phyloP scores from a whole-genome alignment of 2,113 vertebrate species.

The Pseudonaja textilis region DNA sequence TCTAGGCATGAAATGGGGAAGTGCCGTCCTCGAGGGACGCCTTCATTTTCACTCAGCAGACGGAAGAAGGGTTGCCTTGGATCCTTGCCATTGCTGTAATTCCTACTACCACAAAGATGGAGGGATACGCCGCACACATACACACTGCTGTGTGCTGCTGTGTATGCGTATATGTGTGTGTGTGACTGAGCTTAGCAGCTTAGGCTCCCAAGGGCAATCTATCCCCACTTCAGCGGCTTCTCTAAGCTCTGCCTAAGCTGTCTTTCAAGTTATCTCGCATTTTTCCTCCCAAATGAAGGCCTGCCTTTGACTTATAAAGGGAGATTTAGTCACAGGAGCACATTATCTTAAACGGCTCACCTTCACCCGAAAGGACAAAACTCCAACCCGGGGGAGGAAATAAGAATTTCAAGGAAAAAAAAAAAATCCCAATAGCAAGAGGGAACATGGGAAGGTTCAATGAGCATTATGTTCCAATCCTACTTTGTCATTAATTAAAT shows the following conservation, averaged over 20 bases:
- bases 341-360: background rate
- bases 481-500: background rate
- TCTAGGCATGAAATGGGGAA: background rate
- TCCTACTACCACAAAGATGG: background rate
- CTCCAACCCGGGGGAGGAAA: background rate
- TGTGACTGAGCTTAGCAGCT: background rate
- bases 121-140: background rate
- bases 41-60: background rate
- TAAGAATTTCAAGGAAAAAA: background rate
- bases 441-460: background rate
- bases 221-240: background rate
- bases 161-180: background rate
- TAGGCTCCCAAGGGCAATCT: background rate
- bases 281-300: background rate
- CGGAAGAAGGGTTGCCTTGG: too few relatives aligned
- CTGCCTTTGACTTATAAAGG: background rate
- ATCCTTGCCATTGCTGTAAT: background rate
- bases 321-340: background rate
- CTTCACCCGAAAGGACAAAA: background rate
- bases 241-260: background rate
- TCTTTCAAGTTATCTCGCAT: background rate
- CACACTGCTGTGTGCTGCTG: background rate
- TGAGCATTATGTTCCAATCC: background rate
- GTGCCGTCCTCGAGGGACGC: background rate
- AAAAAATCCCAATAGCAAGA: background rate